Evolutionary conservation across 2,113 vertebrate genomes (phyloP).

Genomic region (Oreochromis spilurus): DNA sequence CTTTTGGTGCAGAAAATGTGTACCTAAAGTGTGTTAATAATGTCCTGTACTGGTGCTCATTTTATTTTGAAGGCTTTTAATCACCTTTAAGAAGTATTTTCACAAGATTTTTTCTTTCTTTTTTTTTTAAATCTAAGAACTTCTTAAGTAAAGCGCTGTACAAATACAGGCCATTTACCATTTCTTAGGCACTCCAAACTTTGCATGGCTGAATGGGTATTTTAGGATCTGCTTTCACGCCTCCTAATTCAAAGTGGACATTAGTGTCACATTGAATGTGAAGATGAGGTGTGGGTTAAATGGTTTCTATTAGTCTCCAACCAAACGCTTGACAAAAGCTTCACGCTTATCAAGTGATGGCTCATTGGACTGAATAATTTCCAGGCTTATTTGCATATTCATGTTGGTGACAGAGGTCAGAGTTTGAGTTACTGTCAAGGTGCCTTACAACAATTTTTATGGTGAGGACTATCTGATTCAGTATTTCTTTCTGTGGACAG

Average conservation of each 20-base stretch:
- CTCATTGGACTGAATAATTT: not conserved
- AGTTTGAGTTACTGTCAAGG: not conserved
- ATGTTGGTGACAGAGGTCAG: not conserved
- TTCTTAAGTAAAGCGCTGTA: not conserved
- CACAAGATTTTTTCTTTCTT: not conserved
- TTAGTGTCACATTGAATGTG: not conserved
- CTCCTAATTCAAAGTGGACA: not conserved
- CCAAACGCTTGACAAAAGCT: conserved; percentile 8
- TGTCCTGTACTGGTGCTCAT: not conserved
- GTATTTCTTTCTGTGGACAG: not conserved
- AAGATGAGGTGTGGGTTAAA: conserved; percentile 34
- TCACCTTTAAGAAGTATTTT: not conserved
- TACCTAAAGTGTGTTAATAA: not conserved
- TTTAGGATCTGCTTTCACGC: not conserved
- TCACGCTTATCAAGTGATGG: conserved; percentile 2
- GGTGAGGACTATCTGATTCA: not conserved
- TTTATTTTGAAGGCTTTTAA: not conserved
- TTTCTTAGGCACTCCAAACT: not conserved
- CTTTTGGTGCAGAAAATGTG: not conserved
- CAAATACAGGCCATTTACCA: no score
- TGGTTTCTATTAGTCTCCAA: conserved; percentile 36
- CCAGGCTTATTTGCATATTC: conserved; percentile 19
- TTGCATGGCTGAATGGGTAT: not conserved
- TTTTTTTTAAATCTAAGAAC: not conserved
- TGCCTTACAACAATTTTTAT: not conserved